A percentile compares a stretch with the other conserved stretches of the same genome.
Evolutionary conservation across 2,113 vertebrate species (phyloP).

Genomic region (Oophaga pumilio): DNA sequence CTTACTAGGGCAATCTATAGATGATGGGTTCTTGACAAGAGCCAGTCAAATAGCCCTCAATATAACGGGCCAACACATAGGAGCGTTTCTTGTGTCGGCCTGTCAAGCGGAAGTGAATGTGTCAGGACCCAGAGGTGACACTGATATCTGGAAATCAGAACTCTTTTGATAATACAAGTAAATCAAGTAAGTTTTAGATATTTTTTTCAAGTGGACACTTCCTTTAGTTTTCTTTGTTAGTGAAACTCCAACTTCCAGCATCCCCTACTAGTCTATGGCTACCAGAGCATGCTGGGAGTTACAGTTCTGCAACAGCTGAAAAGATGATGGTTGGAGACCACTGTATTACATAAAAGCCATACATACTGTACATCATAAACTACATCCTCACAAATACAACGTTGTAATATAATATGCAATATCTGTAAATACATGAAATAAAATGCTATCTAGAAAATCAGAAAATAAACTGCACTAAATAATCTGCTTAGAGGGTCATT

Average conservation of each 20-base stretch:
- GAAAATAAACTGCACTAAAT: not conserved
- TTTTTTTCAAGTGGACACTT: too few relatives aligned
- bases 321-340: not conserved
- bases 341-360: not conserved
- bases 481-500: not conserved
- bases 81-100: too few relatives aligned
- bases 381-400: not conserved
- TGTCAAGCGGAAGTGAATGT: too few relatives aligned
- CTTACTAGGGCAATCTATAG: too few relatives aligned
- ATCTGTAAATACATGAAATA: not conserved
- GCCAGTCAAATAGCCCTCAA: too few relatives aligned
- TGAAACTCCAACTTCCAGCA: not conserved
- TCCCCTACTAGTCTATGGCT: not conserved
- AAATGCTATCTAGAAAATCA: not conserved
- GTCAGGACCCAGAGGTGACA: too few relatives aligned
- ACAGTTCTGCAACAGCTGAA: not conserved
- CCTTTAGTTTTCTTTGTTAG: not conserved
- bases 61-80: too few relatives aligned
- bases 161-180: too few relatives aligned
- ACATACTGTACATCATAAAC: not conserved
- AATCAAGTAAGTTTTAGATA: too few relatives aligned
- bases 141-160: too few relatives aligned
- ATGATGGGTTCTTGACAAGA: too few relatives aligned
- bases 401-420: not conserved
- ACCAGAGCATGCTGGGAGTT: not conserved